Evolutionary conservation across 2,113 vertebrate genomes (phyloP), one percentile per base, ranked within the genome.

Genomic region (Paracanthobrama guichenoti): DNA sequence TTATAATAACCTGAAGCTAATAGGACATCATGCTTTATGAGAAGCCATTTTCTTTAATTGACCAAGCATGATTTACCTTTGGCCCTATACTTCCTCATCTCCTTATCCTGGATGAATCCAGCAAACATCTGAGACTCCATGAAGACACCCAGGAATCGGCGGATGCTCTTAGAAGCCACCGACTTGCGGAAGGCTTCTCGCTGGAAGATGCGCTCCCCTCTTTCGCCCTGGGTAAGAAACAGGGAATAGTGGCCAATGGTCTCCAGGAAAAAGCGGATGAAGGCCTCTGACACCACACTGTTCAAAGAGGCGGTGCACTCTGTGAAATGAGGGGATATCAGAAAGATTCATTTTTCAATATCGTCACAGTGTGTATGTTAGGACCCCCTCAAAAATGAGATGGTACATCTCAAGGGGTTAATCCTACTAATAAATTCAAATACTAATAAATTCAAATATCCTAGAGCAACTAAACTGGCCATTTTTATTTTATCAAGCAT

Each of bases 101-200:
- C 97, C 46, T 97, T 94, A 91, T 99, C 98, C 93, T 99, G 98
- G 90, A 99, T 98, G 93, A 99, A 99, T 44, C 98, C 98, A 16
- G 98, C 95, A 67, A 99, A 99, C 98, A 99, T 99, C 93, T 99
- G 98, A 57, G 98, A 99, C 91, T 99, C 98, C 98, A 99, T 99
- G 92, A 99, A 99, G 88, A 99, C 97, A 44, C 98, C 97, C 83
- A 99, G 94, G 92, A 99, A 99, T 82, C 98, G 97, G 1, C 98
- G 98, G 93, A 99, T 95, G 64, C 98, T 99, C 92, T 99, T 99
- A 24, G 98, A 99, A 44, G 97, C 97, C 90, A 99, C 98, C 6
- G 98, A 98, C 90, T 99, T 99, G 88, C 98, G 97, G 92, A 99
- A 99, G 84, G 97, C 94, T 86, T 99, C 98, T 84, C 97, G 95